phyloP scores from a whole-genome alignment of 2,797 vertebrate species.

The Tenualosa thibaudeaui region DNA sequence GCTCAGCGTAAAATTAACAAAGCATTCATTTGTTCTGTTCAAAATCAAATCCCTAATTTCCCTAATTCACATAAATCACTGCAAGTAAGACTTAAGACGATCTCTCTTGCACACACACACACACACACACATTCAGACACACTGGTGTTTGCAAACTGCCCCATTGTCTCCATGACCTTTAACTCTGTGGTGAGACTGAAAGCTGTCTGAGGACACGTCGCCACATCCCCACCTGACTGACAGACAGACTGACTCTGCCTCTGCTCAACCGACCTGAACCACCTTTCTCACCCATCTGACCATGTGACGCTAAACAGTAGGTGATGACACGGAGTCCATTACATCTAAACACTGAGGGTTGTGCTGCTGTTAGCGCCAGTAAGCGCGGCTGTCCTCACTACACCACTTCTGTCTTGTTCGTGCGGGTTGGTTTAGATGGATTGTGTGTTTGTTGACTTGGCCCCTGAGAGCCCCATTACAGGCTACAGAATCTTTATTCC shows the following conservation, averaged over 20 bases:
- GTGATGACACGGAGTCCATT: slow-evolving; percentile 44
- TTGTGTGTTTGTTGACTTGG: slow-evolving; percentile 46
- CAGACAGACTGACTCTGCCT: neutral
- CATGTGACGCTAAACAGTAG: slow-evolving; percentile 37
- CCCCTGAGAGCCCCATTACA: slow-evolving; percentile 39
- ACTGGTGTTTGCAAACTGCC: neutral
- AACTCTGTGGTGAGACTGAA: neutral
- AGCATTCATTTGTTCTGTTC: neutral
- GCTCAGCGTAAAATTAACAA: slow-evolving; percentile 6
- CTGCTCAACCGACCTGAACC: neutral
- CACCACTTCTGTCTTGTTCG: slow-evolving; percentile 50
- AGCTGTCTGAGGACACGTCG: neutral
- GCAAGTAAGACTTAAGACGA: neutral
- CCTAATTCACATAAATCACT: neutral
- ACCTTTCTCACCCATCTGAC: neutral
- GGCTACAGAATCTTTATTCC: neutral
- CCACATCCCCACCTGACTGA: slow-evolving; percentile 6
- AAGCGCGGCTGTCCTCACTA: slow-evolving; percentile 45
- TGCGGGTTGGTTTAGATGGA: neutral
- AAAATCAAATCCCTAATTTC: neutral
- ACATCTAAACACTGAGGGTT: slow-evolving; percentile 34
- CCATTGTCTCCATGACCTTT: neutral
- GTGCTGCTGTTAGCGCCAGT: neutral
- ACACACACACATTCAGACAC: neutral
- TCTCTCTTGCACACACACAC: neutral